Evolutionary conservation across 2,113 vertebrate species (phyloP), one percentile per base, ranked within the genome.

Genomic region (Apteryx mantelli): DNA sequence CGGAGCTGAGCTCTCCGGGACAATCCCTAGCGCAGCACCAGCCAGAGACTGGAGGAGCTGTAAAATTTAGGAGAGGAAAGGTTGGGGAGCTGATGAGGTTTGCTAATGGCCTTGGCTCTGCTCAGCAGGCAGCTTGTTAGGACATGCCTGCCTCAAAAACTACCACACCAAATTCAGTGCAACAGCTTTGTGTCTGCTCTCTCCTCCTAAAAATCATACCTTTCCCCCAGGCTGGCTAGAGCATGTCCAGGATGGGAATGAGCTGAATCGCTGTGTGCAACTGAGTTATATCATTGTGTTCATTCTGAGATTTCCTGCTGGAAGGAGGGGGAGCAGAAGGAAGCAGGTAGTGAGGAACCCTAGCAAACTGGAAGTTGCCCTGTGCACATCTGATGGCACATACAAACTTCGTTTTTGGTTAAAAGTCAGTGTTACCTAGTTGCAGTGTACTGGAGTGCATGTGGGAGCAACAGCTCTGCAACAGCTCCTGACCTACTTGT

Each of bases 211-310:
- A 10, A 88, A 50, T 44, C n/a, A 9, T 24, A 40, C 24, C 30
- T 60, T 60, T 10, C 7, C 19, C 4, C 19, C 36, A 13, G 19
- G 42, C 60, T 60, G 78, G 18, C 78, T 73, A 74, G 21, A 63
- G 8, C 38, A 46, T 3, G 4, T 86, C 46, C 46, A 0, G 1
- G 13, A 34, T 58, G 34, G 12, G 20, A 55, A 42, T 8, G 14
- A 88, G 66, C 36, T 1, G 4, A 88, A 77, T 17, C 21, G 40
- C 32, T 12, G 11, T 7, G n/a, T 75, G 22, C 34, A 60, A 26
- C 17, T 52, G 42, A 50, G 52, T 80, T 11, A 26, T 1, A 1
- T 61, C 8, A 1, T 78, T 68, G 16, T 66, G 30, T 60, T 21
- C 60, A 5, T 64, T 82, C 19, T 0, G 4, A 76, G 68, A 48